Evolutionary conservation across 2,888 invertebrate species (phyloP).

Genomic region (Congeria kusceri): DNA sequence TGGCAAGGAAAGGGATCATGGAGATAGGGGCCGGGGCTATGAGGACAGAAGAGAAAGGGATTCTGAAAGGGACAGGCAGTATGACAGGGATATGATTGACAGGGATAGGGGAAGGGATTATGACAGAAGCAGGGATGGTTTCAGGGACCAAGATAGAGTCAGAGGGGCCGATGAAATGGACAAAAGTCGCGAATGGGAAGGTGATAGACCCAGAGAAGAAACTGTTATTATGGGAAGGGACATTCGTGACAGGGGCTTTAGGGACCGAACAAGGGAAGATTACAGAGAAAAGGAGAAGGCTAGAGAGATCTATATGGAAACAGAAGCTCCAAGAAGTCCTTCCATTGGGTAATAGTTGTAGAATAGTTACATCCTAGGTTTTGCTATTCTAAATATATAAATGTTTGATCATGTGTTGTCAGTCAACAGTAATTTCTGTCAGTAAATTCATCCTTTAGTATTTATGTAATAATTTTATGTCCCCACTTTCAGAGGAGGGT

Average conservation of each 20-base stretch:
- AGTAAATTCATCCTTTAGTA: too few relatives aligned
- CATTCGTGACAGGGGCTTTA: slow-evolving; percentile 32
- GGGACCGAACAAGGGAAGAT: slow-evolving; percentile 55
- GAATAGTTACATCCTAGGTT: too few relatives aligned
- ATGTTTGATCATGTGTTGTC: too few relatives aligned
- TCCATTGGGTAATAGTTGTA: slow-evolving; percentile 27
- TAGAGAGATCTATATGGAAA: slow-evolving; percentile 55
- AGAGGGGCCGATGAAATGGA: slow-evolving; percentile 44
- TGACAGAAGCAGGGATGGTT: slow-evolving; percentile 31
- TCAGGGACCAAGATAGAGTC: slow-evolving; percentile 55
- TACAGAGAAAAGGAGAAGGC: slow-evolving; percentile 65
- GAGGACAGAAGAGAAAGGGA: slow-evolving; percentile 53
- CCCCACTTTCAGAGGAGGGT: too few relatives aligned
- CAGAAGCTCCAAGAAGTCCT: slow-evolving; percentile 68
- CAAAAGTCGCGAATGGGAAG: slow-evolving; percentile 44
- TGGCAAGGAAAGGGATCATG: slow-evolving; percentile 53
- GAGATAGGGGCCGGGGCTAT: slow-evolving; percentile 47
- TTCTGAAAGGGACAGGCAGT: slow-evolving; percentile 30
- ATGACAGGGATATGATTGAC: slow-evolving; percentile 39
- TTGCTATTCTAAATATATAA: too few relatives aligned
- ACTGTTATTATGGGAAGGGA: slow-evolving; percentile 17
- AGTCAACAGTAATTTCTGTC: too few relatives aligned
- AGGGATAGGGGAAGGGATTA: slow-evolving; percentile 39
- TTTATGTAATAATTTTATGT: too few relatives aligned
- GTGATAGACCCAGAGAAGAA: slow-evolving; percentile 30